Evolutionary conservation across 2,797 vertebrate species (phyloP), one percentile per base, ranked within the genome.

Genomic region (Myripristis murdjan): DNA sequence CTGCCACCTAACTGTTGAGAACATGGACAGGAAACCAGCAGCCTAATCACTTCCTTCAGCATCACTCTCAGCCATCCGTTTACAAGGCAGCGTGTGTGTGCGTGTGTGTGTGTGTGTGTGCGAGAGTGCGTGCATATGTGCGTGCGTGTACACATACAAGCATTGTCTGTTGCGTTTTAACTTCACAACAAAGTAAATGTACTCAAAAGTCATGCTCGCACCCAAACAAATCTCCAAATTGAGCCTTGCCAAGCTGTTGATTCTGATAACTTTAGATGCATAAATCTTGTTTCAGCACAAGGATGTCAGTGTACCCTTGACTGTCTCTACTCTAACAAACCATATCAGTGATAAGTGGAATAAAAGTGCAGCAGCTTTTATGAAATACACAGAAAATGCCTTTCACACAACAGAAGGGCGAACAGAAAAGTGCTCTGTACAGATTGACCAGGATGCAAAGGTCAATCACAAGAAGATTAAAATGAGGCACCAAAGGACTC

Each of bases 1-100:
- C 61, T 57, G 15, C 41, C 58, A 69, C 37, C 20, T 23, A 65
- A 72, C 64, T 68, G 70, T 61, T 70, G 20, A 67, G 73, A 89
- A 70, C 79, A 73, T 63, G 74, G 85, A 81, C 84, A 91, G 90
- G 90, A 92, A 91, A 79, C 74, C 64, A 77, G 66, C 69, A n/a
- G 39, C n/a, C 52, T 22, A 55, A 81, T 84, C 82, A 87, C 79
- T 91, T 91, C 84, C 90, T 88, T 70, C 73, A 79, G 70, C 78
- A 64, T 78, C 60, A 39, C 53, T 67, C 75, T 81, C 53, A 14
- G 69, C n/a, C 8, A n/a, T 9, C 46, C 8, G 66, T 62, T 43
- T 57, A 60, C 59, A 24, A 54, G 26, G 0, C 20, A 26, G 22
- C 6, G 6, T 15, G 20, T 37, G 4, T 69, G 26, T 35, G 14